Conservation (phyloP, 2,888 invertebrate genomes). For the Schrankia costaestrigalis region DNA sequence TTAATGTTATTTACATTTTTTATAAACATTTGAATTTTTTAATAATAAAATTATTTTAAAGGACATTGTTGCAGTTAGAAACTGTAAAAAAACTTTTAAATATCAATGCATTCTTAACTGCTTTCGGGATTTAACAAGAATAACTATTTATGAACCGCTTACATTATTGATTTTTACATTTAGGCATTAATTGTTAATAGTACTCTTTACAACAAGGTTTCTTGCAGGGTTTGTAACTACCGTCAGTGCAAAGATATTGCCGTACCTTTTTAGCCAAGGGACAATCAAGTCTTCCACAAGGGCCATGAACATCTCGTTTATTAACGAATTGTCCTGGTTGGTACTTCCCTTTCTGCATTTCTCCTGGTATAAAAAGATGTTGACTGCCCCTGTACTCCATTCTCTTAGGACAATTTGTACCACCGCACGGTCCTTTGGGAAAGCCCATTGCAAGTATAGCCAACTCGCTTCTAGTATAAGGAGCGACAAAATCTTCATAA, state of each 20-base stretch:
- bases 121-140: no score
- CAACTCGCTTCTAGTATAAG: conserved; percentile 62
- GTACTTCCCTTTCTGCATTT: conserved; percentile 63
- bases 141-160: no score
- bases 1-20: no score
- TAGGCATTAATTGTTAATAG: conserved; percentile 46
- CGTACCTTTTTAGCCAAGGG: conserved; percentile 70
- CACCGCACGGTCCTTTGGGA: conserved; percentile 74
- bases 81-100: no score
- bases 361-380: conserved; percentile 69
- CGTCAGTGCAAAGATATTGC: conserved; percentile 59
- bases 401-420: conserved; percentile 69
- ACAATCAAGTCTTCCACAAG: conserved; percentile 72
- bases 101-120: no score
- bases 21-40: no score
- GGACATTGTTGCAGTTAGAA: no score
- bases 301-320: conserved; percentile 71
- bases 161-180: no score
- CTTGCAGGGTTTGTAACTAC: conserved; percentile 64
- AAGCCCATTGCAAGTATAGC: conserved; percentile 74
- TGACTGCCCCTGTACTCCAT: conserved; percentile 73
- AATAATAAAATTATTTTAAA: no score
- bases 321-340: conserved; percentile 70
- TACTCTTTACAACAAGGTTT: conserved; percentile 68
- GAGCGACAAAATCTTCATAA: conserved; percentile 67